Evolutionary conservation across 1,140 invertebrate genomes (phyloP), one percentile per base, ranked within the genome.

Genomic region (Panagrolaimus sp.): DNA sequence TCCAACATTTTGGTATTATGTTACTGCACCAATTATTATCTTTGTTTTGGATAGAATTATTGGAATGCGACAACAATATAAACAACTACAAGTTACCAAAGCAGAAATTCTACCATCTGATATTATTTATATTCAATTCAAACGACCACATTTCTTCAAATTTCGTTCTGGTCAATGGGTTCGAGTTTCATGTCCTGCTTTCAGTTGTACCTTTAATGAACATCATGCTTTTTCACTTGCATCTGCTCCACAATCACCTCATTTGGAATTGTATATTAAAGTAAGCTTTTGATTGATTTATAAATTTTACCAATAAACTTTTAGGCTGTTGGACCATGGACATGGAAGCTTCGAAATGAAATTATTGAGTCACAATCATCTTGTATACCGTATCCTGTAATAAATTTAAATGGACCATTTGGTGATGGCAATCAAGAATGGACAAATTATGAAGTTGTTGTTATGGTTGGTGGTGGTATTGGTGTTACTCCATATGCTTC

Each of bases 401-500:
- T 90, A 53, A 89, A 93, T 64, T 89, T 99, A 57, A 95, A 98
- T 84, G 96, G 96, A 0, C 96, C 96, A 0, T 98, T 96, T 78
- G 96, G 96, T 0, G 95, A 95, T 25, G 96, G 96, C 1, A 98
- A 99, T 85, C 96, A 99, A 72, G 80, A 83, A 66, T 82, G 80
- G 80, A 73, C 69, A 38, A 77, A 83, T 68, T 86, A 85, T 74
- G 85, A 86, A 16, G 84, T 86, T 1, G 95, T 95, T 1, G 93
- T 99, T 7, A 95, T 99, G 91, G 93, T 98, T 1, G 96, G 96
- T 0, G 96, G 93, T 11, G 96, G 96, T 13, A 99, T 99, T 70
- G 96, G 96, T 0, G 95, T 99, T 0, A 98, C 96, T 0, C 96
- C 96, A 0, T 99, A 98, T 79, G 96, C 96, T 1, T 98, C 96